Conservation (phyloP, 2,113 vertebrate genomes). For the Microtus pennsylvanicus region DNA sequence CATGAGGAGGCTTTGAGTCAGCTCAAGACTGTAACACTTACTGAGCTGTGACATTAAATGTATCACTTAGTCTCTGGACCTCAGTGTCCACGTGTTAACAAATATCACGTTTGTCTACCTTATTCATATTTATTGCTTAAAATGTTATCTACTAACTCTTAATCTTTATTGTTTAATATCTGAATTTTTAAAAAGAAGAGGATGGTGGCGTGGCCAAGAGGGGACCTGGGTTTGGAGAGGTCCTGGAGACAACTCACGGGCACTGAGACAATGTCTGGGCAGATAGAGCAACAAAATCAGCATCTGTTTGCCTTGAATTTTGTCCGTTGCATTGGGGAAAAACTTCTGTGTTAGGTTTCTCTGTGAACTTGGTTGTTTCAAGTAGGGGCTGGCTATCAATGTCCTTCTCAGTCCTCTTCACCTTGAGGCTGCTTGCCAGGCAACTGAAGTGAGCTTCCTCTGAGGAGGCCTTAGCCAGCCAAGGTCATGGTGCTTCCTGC, state of each 20-base stretch:
- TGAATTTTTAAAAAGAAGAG: slow-evolving; percentile 17
- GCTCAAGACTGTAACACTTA: not conserved
- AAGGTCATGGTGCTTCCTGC: slow-evolving; percentile 38
- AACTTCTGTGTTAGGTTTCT: not conserved
- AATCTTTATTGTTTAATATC: not conserved
- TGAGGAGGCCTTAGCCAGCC: not conserved
- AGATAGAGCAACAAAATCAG: not conserved
- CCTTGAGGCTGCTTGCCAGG: not conserved
- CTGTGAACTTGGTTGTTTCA: not conserved
- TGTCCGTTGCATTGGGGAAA: not conserved
- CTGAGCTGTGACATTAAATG: not conserved
- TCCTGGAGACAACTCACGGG: not conserved
- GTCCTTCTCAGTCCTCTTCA: not conserved
- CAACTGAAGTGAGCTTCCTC: not conserved
- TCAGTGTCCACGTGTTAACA: not conserved
- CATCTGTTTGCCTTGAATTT: slow-evolving; percentile 13
- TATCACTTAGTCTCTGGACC: not conserved
- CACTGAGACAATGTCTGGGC: not conserved
- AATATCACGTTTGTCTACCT: not conserved
- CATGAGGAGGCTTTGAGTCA: not conserved
- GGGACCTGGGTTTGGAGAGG: not conserved
- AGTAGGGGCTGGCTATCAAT: not conserved
- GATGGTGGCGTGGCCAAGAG: not conserved
- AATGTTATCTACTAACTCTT: slow-evolving; percentile 46
- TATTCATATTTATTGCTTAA: not conserved